Percentiles rank a stretch among this genome's conserved stretches.
Conservation (phyloP, 2,797 vertebrate species). For the Lithobates sylvaticus region DNA sequence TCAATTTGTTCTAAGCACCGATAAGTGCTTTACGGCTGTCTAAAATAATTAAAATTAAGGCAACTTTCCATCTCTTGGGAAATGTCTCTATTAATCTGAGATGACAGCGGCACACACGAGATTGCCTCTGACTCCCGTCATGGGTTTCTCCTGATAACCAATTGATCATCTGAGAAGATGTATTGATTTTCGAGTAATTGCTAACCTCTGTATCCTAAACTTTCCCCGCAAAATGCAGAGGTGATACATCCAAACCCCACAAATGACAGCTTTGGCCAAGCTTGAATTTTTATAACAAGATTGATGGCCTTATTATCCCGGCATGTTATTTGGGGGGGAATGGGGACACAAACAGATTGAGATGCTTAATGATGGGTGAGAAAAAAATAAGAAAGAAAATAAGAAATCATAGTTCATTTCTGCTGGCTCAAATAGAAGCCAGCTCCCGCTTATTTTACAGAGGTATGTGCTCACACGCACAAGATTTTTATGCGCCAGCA, state of each 20-base stretch:
- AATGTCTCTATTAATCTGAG: background rate
- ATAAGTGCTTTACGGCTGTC: background rate
- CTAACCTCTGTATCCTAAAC: constrained; percentile 16
- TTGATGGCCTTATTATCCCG: constrained; percentile 28
- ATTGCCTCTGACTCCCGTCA: constrained; percentile 24
- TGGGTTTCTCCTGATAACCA: constrained; percentile 15
- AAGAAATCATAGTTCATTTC: too few relatives aligned
- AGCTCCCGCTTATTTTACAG: too few relatives aligned
- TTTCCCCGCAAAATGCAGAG: constrained; percentile 23
- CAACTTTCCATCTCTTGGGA: background rate
- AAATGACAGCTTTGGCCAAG: constrained; percentile 3
- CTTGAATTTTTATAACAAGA: constrained; percentile 29
- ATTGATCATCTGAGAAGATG: constrained; percentile 41
- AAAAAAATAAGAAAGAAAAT: background rate
- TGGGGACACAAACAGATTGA: too few relatives aligned
- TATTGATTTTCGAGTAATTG: constrained; percentile 53
- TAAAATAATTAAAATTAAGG: background rate
- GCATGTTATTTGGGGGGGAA: too few relatives aligned
- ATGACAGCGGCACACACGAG: background rate
- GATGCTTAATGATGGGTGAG: background rate
- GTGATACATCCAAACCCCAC: constrained; percentile 34
- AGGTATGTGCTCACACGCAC: too few relatives aligned
- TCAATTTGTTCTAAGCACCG: background rate
- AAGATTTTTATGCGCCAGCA: too few relatives aligned
- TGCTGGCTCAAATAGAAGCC: too few relatives aligned